These are phyloP conservation scores for Mastacembelus armatus DNA, from an alignment of 2,797 vertebrate species.

Conservation along the genomic window DNA sequence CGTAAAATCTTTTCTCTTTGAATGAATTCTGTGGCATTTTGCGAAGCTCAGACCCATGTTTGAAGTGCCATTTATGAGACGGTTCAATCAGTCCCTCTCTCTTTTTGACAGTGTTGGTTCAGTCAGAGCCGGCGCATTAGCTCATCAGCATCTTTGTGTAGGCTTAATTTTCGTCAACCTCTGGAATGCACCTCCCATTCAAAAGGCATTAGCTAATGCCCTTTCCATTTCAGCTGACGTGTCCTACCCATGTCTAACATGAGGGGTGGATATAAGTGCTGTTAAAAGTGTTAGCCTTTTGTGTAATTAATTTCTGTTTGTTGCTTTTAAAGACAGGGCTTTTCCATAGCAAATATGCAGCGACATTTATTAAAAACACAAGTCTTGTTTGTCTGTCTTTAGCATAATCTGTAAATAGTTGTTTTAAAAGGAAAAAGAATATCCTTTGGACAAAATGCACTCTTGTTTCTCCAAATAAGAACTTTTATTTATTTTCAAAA, in stretches of 20 bases:
- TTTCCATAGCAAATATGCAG: slow-evolving; percentile 50
- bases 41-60: slow-evolving; percentile 12
- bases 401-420: slow-evolving; percentile 79
- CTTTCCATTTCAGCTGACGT: slow-evolving; percentile 31
- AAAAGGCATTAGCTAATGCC: slow-evolving; percentile 30
- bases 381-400: slow-evolving; percentile 65
- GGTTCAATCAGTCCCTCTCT: slow-evolving; percentile 6
- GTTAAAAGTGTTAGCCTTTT: slow-evolving; percentile 64
- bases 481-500: slow-evolving; percentile 83
- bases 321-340: slow-evolving; percentile 54
- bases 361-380: slow-evolving; percentile 48
- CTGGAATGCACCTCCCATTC: slow-evolving; percentile 16
- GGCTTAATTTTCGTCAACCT: slow-evolving; percentile 30
- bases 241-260: slow-evolving; percentile 47
- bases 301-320: slow-evolving; percentile 57
- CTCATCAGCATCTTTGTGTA: slow-evolving; percentile 37
- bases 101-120: slow-evolving; percentile 8
- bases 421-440: slow-evolving; percentile 67
- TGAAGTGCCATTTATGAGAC: slow-evolving; percentile 13
- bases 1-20: background rate
- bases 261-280: slow-evolving; percentile 58
- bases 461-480: slow-evolving; percentile 74
- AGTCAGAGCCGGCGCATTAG: slow-evolving; percentile 14
- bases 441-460: slow-evolving; percentile 79
- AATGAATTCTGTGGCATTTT: slow-evolving; percentile 31